Base-by-base conservation (phyloP, 35 echinoderm and acorn worm genomes). In the Acanthaster planci region DNA sequence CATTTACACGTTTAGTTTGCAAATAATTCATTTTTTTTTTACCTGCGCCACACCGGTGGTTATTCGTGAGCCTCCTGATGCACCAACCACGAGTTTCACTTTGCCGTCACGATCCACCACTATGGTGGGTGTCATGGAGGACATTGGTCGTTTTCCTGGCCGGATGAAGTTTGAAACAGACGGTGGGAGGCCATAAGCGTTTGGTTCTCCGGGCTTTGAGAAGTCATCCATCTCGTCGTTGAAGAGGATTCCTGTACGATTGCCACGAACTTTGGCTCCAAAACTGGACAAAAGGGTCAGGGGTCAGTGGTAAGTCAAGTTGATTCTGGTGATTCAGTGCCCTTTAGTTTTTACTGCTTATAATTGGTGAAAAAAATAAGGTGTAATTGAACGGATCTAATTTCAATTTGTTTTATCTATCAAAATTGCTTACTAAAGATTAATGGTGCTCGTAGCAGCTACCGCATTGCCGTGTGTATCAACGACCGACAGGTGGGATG, bases 211-310 rank as follows among this genome's bases (percentile, higher is more conserved):
- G 39, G 93, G 93, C 58, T 81, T 64, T 14, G 93, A 95, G 59
- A 95, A 95, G 68, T 95, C 93, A 27, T 96, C 93, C 93, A 96
- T 96, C 31, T 85, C 85, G 53, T 96, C 84, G 59, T 96, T 96
- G 89, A 81, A 96, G 47, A 96, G 85, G 59, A 96, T 96, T n/a
- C 93, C 93, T 54, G 93, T 96, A 8, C 76, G 50, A 37, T 47
- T 85, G 8, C 93, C 93, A 21, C 84, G 78, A 17, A 91, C 86
- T 56, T 82, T 88, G 1, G 93, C 87, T 0, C 93, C 93, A 88
- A 96, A 96, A 42, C 93, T 96, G 80, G 7, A 59, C 76, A 22
- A 64, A 5, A 78, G 34, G 1, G 44, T 27, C 22, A 57, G 10
- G 4, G 39, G 27, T 35, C 40, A 86, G 47, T 10, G 5, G 51